These are phyloP conservation scores for Malacosoma neustria DNA, from an alignment of 2,888 invertebrate genomes.

Conservation along the genomic window DNA sequence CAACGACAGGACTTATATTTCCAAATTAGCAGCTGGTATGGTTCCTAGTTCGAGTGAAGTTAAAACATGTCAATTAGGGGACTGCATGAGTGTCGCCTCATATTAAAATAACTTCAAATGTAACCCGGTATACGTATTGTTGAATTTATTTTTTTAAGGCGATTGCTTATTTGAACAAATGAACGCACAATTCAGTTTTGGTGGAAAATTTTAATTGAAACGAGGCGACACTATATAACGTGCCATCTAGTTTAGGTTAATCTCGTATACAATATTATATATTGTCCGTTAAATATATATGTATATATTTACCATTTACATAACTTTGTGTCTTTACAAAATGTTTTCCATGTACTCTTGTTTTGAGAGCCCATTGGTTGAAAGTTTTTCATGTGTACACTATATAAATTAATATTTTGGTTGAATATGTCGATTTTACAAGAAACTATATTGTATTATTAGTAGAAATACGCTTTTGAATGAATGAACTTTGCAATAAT, in stretches of 20 bases:
- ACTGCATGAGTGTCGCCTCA: slow-evolving; percentile 71
- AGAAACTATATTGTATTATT: slow-evolving; percentile 36
- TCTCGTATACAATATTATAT: slow-evolving; percentile 76
- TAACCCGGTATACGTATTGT: slow-evolving; percentile 32
- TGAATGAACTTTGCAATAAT: slow-evolving; percentile 51
- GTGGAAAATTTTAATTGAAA: slow-evolving; percentile 51
- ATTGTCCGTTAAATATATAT: slow-evolving; percentile 70
- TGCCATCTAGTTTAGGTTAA: slow-evolving; percentile 77
- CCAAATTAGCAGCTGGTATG: slow-evolving; percentile 75
- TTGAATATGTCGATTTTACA: slow-evolving; percentile 24
- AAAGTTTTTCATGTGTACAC: slow-evolving; percentile 46
- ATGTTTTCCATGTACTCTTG: slow-evolving; percentile 75
- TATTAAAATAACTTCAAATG: slow-evolving; percentile 23
- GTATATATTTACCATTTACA: slow-evolving; percentile 76
- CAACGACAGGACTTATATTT: slow-evolving; percentile 45
- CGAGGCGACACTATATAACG: slow-evolving; percentile 72
- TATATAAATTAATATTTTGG: slow-evolving; percentile 36
- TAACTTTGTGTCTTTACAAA: slow-evolving; percentile 76
- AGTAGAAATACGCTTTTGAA: slow-evolving; percentile 31
- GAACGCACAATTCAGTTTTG: slow-evolving; percentile 69
- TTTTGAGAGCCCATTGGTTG: slow-evolving; percentile 73
- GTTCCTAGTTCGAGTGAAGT: slow-evolving; percentile 75
- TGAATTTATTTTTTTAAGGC: slow-evolving; percentile 21
- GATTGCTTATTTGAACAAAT: slow-evolving; percentile 42
- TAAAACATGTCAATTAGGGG: slow-evolving; percentile 74